Conservation (phyloP, 2,113 vertebrate species). For the Pipra filicauda region DNA sequence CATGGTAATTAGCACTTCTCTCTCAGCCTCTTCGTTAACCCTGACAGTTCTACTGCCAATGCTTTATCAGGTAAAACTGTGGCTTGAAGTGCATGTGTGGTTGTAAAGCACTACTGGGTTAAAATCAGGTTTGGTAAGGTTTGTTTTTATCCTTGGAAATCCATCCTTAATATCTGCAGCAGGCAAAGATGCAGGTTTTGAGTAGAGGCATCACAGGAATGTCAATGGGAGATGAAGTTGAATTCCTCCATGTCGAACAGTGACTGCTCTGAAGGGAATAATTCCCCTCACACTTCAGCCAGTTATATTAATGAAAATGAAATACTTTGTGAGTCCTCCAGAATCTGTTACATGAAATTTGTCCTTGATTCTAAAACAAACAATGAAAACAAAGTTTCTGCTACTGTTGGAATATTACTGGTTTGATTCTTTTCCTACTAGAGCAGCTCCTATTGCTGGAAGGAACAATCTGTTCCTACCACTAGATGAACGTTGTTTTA, state of each 20-base stretch:
- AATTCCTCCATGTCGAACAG: not conserved
- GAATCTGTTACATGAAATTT: not conserved
- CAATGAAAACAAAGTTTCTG: not conserved
- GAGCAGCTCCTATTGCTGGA: not conserved
- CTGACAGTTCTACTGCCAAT: not conserved
- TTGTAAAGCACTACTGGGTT: not conserved
- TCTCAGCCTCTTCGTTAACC: not conserved
- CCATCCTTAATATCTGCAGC: not conserved
- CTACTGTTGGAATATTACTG: fast-evolving
- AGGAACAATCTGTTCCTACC: not conserved
- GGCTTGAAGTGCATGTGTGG: not conserved
- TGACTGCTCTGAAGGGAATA: not conserved
- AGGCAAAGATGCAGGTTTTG: fast-evolving
- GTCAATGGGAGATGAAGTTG: not conserved
- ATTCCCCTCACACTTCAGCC: not conserved
- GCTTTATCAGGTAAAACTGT: not conserved
- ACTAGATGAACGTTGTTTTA: fast-evolving
- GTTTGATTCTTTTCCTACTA: not conserved
- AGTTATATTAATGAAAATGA: not conserved
- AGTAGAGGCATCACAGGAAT: not conserved
- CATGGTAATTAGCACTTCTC: not conserved
- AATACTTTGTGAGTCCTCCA: not conserved
- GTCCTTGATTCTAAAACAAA: not conserved
- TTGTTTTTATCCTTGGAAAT: not conserved
- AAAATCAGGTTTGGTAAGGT: not conserved